These are phyloP conservation scores for Eupithecia centaureata DNA, from an alignment of 2,888 invertebrate genomes.

Conservation along the genomic window DNA sequence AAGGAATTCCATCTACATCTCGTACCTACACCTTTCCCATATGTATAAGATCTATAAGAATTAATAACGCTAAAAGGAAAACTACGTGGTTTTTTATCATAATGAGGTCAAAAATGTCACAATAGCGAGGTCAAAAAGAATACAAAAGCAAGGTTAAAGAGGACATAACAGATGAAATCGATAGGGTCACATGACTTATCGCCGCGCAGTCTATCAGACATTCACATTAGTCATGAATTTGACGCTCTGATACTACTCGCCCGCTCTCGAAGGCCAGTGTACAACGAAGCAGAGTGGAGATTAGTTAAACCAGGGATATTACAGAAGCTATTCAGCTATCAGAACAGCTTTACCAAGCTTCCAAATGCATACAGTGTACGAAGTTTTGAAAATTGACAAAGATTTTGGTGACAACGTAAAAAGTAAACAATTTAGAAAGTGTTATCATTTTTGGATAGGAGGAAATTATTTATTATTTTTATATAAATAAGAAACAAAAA, in stretches of 20 bases:
- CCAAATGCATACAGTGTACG: not conserved
- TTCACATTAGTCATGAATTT: slow-evolving; percentile 77
- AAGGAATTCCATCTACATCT: too few relatives aligned
- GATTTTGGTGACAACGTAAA: too few relatives aligned
- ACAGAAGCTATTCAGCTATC: too few relatives aligned
- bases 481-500: too few relatives aligned
- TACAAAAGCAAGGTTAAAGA: not conserved
- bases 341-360: not conserved
- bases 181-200: slow-evolving; percentile 45
- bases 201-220: slow-evolving; percentile 71
- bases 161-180: slow-evolving; percentile 2
- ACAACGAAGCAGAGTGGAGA: not conserved
- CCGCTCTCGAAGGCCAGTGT: slow-evolving; percentile 45
- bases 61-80: not conserved
- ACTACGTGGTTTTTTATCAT: not conserved
- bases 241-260: slow-evolving; percentile 75
- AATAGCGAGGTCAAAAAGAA: not conserved
- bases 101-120: not conserved
- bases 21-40: too few relatives aligned
- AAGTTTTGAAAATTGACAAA: not conserved
- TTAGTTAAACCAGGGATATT: too few relatives aligned
- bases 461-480: too few relatives aligned
- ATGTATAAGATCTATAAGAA: not conserved
- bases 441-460: too few relatives aligned
- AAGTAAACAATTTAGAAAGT: too few relatives aligned